phyloP scores from a whole-genome alignment of 2,888 invertebrate genomes.

The Proisotoma minuta region DNA sequence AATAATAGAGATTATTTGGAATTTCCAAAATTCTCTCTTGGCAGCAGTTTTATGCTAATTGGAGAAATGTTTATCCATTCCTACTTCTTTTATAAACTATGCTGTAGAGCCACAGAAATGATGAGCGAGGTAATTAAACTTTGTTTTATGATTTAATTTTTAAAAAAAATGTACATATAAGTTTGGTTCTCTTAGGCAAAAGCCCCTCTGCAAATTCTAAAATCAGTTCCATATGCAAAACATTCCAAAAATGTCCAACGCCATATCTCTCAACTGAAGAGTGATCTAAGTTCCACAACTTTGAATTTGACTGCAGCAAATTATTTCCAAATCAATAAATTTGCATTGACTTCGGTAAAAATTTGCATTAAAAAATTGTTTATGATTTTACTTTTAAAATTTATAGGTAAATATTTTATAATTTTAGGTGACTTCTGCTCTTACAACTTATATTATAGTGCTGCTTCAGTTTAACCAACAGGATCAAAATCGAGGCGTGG shows the following conservation, averaged over 20 bases:
- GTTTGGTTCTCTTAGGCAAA: conserved; percentile 20
- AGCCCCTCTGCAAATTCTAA: conserved; percentile 21
- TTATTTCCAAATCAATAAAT: conserved; percentile 40
- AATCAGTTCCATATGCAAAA: conserved; percentile 9
- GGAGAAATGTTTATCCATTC: conserved; percentile 27
- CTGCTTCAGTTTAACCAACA: conserved; percentile 36
- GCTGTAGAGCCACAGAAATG: conserved; percentile 28
- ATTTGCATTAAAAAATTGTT: neutral
- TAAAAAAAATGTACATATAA: no score
- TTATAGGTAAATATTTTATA: neutral
- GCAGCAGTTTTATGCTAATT: conserved; percentile 12
- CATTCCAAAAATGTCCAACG: conserved; percentile 18
- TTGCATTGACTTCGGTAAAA: conserved; percentile 33
- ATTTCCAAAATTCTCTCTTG: neutral
- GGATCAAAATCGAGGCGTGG: conserved; percentile 7
- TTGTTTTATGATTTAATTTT: neutral
- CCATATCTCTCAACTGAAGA: conserved; percentile 28
- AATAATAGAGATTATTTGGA: no score
- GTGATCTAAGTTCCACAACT: conserved; percentile 23
- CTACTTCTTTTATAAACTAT: conserved; percentile 33
- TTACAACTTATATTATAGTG: conserved; percentile 38
- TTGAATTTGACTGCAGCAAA: conserved; percentile 30
- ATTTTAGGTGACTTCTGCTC: conserved; percentile 28
- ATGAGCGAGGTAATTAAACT: conserved; percentile 24
- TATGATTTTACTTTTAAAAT: neutral